A percentile compares a stretch with the other conserved stretches of the same genome.
These are phyloP conservation scores for Brenthis daphne DNA, from an alignment of 2,888 invertebrate genomes.

Conservation along the genomic window DNA sequence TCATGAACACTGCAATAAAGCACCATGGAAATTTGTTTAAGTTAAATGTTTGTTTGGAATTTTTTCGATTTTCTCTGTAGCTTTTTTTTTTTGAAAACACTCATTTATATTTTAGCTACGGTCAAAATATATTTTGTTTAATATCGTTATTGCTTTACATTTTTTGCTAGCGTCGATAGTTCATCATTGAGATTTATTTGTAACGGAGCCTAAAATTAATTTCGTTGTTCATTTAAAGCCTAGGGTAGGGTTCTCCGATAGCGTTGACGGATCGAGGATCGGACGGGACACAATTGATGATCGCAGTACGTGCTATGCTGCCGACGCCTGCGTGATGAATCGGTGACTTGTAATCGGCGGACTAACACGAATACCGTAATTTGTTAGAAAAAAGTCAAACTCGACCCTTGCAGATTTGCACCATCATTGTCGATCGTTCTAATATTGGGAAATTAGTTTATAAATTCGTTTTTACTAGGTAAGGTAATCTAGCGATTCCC, in stretches of 20 bases:
- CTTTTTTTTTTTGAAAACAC: no score
- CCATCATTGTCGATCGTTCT: conserved; percentile 51
- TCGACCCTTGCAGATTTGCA: conserved; percentile 61
- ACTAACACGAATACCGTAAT: conserved; percentile 70
- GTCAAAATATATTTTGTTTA: background rate
- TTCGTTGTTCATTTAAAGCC: conserved; percentile 64
- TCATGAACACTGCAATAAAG: conserved; percentile 4
- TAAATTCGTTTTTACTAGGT: no score
- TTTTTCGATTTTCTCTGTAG: background rate
- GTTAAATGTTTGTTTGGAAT: background rate
- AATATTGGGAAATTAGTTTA: background rate
- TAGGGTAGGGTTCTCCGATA: conserved; percentile 59
- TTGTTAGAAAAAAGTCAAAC: conserved; percentile 57
- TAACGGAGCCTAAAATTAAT: conserved; percentile 55
- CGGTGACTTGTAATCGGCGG: conserved; percentile 75
- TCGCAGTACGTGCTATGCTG: conserved; percentile 69
- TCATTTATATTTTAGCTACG: background rate
- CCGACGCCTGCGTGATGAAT: conserved; percentile 69
- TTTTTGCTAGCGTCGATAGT: conserved; percentile 2
- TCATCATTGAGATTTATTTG: conserved; percentile 7
- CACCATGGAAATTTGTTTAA: background rate
- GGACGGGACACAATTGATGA: conserved; percentile 71
- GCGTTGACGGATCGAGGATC: conserved; percentile 72
- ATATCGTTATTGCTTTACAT: background rate
- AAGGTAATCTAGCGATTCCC: no score